Base-by-base conservation (phyloP, 2,888 invertebrate genomes). In the Digitonthophagus gazella region DNA sequence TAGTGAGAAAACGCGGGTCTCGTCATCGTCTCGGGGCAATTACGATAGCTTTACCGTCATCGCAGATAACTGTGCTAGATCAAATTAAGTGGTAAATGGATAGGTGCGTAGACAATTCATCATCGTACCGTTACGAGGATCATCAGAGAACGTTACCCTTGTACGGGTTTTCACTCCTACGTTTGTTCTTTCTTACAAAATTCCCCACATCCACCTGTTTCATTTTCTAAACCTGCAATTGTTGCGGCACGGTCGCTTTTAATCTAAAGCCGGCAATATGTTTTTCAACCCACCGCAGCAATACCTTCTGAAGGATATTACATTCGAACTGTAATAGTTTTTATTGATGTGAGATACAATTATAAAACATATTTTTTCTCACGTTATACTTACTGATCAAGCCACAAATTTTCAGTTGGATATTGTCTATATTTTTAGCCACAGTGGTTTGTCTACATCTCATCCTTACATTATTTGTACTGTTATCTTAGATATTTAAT, bases 81-180 rank as follows among this genome's bases (percentile, higher is more conserved):
- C 19, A 61, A 61, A 61, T 61, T 61, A 20, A 61, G 19, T 61
- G 61, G 19, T 16, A 61, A 61, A 61, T 61, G 19, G n/a, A 61
- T 61, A 19, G 61, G 61, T 61, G 61, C 61, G 61, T 61, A 61
- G 19, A 61, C 61, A 61, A 61, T 61, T 44, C 28, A 44, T 44
- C 28, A 44, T 44, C 28, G 28, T 44, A 44, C 28, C 28, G 28
- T 44, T 44, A 44, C 11, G 28, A 44, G 28, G 3, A 3, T 44
- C 28, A 6, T 22, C 22, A 22, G 28, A 44, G 28, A 44, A 1
- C 28, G 11, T 44, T 44, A 44, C 28, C 28, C 28, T 44, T 44
- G n/a, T n/a, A n/a, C 28, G 28, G 1, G 28, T 44, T 44, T 8
- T 8, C 11, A 44, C 6, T 8, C 6, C 11, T 11, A 44, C 6